Evolutionary conservation across 2,888 invertebrate species (phyloP), one percentile per base, ranked within the genome.

Genomic region (Euzetes globulus): DNA sequence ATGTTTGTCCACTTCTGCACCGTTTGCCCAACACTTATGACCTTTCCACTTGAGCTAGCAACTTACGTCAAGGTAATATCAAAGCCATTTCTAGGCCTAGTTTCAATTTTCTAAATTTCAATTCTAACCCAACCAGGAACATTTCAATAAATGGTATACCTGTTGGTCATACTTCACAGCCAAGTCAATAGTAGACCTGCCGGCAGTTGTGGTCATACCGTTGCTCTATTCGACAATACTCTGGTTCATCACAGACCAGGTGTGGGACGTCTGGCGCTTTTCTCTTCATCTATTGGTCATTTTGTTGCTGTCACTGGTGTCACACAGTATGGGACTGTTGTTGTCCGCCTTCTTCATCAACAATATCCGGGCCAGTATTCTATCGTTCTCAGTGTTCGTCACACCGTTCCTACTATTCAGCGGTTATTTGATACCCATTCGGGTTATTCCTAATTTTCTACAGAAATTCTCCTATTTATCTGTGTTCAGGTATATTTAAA

Each of bases 71-170:
- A 74, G 55, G 74, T 70, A n/a, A n/a, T n/a, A n/a, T n/a, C n/a
- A n/a, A n/a, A n/a, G n/a, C n/a, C n/a, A n/a, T n/a, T n/a, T n/a
- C n/a, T n/a, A n/a, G n/a, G n/a, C n/a, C n/a, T n/a, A n/a, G n/a
- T n/a, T n/a, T n/a, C n/a, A n/a, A n/a, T n/a, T n/a, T n/a, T n/a
- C n/a, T n/a, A n/a, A n/a, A n/a, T n/a, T n/a, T n/a, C n/a, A n/a
- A n/a, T n/a, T n/a, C n/a, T n/a, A 50, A 5, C 11, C 17, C 11
- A n/a, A 22, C 22, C 19, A 55, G 55, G 74, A 74, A 71, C 74
- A 50, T 25, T 74, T 70, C 22, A 74, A 74, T 45, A 68, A 58
- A 19, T 74, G 74, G 74, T 74, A 74, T 65, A 70, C 74, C 15
- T 29, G 47, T 37, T 74, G 74, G 70, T 74, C 70, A 17, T 74